phyloP scores from a whole-genome alignment of 2,113 vertebrate species.

The Callorhinus ursinus region DNA sequence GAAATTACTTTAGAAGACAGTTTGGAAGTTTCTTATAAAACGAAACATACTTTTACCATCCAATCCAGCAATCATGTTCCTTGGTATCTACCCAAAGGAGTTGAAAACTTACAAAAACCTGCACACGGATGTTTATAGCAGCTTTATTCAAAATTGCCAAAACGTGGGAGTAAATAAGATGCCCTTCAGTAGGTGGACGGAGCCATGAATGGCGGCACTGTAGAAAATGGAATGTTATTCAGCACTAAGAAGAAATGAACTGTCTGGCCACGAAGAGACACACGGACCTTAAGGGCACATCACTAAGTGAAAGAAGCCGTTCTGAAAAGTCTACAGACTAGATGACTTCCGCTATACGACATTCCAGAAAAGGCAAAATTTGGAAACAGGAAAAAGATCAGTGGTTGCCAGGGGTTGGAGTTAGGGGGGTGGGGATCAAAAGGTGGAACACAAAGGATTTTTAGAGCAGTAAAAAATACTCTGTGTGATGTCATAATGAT shows the following conservation, averaged over 20 bases:
- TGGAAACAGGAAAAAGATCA: neutral
- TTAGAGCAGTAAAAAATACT: neutral
- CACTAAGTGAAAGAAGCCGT: neutral
- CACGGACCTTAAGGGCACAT: neutral
- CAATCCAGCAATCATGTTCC: neutral
- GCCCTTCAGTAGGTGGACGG: neutral
- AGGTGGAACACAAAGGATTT: neutral
- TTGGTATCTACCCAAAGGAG: neutral
- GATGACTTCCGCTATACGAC: neutral
- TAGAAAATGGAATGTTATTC: neutral
- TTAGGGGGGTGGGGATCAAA: neutral
- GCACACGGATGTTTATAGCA: neutral
- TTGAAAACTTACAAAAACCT: neutral
- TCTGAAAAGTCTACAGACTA: neutral
- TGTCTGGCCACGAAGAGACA: neutral
- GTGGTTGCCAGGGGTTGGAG: neutral
- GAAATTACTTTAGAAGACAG: neutral
- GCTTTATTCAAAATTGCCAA: neutral
- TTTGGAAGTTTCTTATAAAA: neutral
- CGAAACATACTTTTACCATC: neutral
- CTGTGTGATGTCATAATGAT: neutral
- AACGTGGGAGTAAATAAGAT: neutral
- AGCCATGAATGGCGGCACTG: too few species aligned
- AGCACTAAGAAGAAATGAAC: neutral
- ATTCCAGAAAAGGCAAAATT: neutral